A percentile compares a stretch with the other conserved stretches of the same genome.
Conservation (phyloP, 2,888 invertebrate species). For the Andrena chrysosceles region DNA sequence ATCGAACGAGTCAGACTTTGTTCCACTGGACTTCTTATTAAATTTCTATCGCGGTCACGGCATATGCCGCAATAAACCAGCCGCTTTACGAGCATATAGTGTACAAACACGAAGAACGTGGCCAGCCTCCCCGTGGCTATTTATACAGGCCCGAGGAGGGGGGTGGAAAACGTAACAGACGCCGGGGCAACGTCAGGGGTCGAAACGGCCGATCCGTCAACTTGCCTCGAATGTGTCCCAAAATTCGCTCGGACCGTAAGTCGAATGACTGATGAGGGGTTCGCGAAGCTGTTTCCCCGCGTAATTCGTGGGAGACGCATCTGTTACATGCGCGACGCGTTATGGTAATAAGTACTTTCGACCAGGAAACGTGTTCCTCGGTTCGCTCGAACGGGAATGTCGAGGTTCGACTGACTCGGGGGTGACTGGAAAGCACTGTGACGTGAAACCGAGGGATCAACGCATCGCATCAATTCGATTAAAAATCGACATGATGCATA, state of each 20-base stretch:
- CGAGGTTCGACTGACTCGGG: not conserved
- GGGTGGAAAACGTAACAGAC: conserved; percentile 34
- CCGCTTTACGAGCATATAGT: conserved; percentile 37
- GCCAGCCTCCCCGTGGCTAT: conserved; percentile 31
- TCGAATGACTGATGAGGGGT: conserved; percentile 64
- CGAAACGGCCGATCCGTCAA: conserved; percentile 64
- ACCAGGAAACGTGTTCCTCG: conserved; percentile 19
- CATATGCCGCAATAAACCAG: conserved; percentile 51
- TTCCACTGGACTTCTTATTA: conserved; percentile 39
- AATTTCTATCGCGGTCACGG: conserved; percentile 49
- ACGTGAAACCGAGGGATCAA: conserved; percentile 11
- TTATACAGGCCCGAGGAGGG: conserved; percentile 27
- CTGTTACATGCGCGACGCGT: conserved; percentile 59
- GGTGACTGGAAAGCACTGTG: conserved; percentile 24
- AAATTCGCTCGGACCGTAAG: conserved; percentile 53
- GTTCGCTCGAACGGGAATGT: conserved; percentile 5
- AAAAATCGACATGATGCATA: not conserved
- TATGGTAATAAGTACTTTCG: conserved; percentile 57
- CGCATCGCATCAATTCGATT: not conserved
- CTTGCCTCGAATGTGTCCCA: conserved; percentile 46
- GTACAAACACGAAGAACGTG: conserved; percentile 37
- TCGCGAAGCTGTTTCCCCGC: conserved; percentile 44
- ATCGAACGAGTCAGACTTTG: conserved; percentile 13
- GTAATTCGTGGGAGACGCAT: conserved; percentile 59
- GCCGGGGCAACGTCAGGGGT: conserved; percentile 43